Evolutionary conservation across 2,113 vertebrate species (phyloP).

Genomic region (Nanorana parkeri): DNA sequence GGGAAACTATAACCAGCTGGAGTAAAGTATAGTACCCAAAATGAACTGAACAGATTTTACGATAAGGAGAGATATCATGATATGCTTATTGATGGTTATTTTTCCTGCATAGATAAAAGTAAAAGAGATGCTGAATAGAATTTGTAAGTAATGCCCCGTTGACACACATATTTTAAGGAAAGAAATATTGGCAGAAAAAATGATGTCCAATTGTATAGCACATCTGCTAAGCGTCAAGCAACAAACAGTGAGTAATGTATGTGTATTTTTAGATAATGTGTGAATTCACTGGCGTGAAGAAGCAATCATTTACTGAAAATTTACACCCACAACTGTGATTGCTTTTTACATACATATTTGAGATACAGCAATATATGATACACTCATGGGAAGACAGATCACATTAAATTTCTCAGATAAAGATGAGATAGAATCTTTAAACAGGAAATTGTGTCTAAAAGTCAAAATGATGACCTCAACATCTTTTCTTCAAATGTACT

Average conservation of each 20-base stretch:
- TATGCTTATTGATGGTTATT: slow-evolving; percentile 12
- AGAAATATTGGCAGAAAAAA: slow-evolving; percentile 44
- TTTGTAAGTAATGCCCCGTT: slow-evolving; percentile 47
- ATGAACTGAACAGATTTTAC: background rate
- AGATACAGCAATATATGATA: background rate
- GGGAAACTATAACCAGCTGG: no score
- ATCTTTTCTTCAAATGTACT: no score
- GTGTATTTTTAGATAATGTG: slow-evolving; percentile 39
- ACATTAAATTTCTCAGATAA: background rate
- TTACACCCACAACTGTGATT: slow-evolving; percentile 34
- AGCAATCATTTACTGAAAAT: slow-evolving; percentile 30
- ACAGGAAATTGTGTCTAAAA: no score
- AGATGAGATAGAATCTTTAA: no score
- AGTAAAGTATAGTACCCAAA: background rate
- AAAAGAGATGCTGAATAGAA: slow-evolving; percentile 27
- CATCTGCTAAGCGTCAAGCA: slow-evolving; percentile 47
- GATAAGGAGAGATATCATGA: background rate
- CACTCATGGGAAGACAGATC: background rate
- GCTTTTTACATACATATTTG: slow-evolving; percentile 18
- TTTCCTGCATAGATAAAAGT: slow-evolving; percentile 27
- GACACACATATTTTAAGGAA: slow-evolving; percentile 47
- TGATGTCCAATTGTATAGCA: slow-evolving; percentile 33
- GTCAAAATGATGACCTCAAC: no score
- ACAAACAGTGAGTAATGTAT: slow-evolving; percentile 46
- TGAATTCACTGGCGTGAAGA: slow-evolving; percentile 34